phyloP scores from a whole-genome alignment of 2,113 vertebrate genomes.

The Gallinago jamesoni region DNA sequence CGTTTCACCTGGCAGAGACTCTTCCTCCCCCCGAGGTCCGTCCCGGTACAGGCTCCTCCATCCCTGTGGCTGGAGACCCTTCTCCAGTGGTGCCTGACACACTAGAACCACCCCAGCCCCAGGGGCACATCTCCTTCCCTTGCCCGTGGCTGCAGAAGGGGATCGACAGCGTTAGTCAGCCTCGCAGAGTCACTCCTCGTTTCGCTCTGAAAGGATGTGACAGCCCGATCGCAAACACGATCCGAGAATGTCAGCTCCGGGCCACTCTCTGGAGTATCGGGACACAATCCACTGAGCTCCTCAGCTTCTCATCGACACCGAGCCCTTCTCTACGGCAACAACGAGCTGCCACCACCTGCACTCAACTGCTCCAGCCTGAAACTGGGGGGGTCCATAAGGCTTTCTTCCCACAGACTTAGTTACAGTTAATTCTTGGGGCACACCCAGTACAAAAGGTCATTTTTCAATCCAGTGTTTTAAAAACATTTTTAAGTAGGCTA shows the following conservation, averaged over 20 bases:
- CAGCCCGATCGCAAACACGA: not conserved
- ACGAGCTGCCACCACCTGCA: not conserved
- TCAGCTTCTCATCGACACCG: not conserved
- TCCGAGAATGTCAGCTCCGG: not conserved
- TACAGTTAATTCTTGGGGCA: not conserved
- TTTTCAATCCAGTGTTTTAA: not conserved
- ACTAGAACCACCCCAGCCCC: not conserved
- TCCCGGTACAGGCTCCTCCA: not conserved
- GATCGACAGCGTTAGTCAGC: not conserved
- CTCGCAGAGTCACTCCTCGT: not conserved
- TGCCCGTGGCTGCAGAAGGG: not conserved
- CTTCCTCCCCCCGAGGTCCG: not conserved
- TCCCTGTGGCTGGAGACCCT: not conserved
- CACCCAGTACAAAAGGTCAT: accelerated
- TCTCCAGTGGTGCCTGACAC: not conserved
- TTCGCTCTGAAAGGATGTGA: not conserved
- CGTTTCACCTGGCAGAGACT: not conserved
- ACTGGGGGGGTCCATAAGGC: not conserved
- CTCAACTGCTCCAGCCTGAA: not conserved
- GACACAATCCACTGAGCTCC: not conserved
- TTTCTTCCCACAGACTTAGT: not conserved
- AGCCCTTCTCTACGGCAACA: not conserved
- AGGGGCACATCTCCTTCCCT: not conserved
- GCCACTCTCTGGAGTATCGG: not conserved
- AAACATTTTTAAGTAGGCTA: not conserved